Evolutionary conservation across 2,888 invertebrate species (phyloP).

Genomic region (Heliconius aoede): DNA sequence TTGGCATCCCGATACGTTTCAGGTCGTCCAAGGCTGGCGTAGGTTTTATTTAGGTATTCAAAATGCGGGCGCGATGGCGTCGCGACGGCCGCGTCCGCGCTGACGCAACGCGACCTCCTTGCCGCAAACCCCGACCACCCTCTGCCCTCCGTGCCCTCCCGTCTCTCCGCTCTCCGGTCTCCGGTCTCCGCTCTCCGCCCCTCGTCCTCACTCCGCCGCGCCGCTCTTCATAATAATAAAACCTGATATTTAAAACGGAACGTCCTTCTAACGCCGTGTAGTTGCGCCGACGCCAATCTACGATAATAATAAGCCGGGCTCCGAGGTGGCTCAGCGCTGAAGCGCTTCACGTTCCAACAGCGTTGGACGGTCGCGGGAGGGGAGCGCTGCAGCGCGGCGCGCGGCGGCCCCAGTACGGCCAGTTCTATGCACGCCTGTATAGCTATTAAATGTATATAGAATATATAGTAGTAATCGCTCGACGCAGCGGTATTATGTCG

Average conservation of each 20-base stretch:
- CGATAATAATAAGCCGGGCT: conserved; percentile 83
- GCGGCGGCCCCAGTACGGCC: conserved; percentile 80
- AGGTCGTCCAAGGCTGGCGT: conserved; percentile 70
- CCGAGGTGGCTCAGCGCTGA: conserved; percentile 67
- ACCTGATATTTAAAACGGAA: conserved; percentile 85
- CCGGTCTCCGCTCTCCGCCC: conserved; percentile 82
- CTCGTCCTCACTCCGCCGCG: conserved; percentile 81
- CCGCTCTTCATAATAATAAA: conserved; percentile 84
- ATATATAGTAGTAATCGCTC: conserved; percentile 85
- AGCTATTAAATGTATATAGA: conserved; percentile 85
- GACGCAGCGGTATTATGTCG: conserved; percentile 85
- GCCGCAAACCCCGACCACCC: conserved; percentile 70
- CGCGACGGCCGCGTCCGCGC: conserved; percentile 49
- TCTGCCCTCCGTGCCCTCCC: conserved; percentile 59
- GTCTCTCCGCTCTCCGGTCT: conserved; percentile 79
- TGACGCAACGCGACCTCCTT: conserved; percentile 83
- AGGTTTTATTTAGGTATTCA: conserved; percentile 68
- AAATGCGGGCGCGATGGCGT: conserved; percentile 60
- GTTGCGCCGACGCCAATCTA: conserved; percentile 85
- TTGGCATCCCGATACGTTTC: conserved; percentile 50
- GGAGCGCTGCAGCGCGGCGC: conserved; percentile 72
- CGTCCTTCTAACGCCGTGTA: conserved; percentile 85
- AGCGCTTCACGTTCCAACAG: conserved; percentile 63
- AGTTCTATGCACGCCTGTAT: conserved; percentile 85
- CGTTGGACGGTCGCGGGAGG: conserved; percentile 59